Evolutionary conservation across 2,113 vertebrate species (phyloP).

Genomic region (Erinaceus europaeus): DNA sequence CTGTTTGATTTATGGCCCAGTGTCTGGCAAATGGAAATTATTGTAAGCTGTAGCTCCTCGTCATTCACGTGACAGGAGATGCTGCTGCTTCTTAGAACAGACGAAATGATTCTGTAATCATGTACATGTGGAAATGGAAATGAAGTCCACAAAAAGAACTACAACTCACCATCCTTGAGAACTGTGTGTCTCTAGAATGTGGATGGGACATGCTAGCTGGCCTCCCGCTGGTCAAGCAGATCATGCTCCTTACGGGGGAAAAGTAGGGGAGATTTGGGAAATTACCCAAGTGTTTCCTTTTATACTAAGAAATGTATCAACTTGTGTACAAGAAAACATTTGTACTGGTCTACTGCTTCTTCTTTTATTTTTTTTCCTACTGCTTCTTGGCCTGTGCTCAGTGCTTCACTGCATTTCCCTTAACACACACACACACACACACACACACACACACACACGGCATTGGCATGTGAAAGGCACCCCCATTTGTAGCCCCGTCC

Average conservation of each 20-base stretch:
- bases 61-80: background rate
- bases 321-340: background rate
- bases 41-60: slow-evolving; percentile 19
- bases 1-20: background rate
- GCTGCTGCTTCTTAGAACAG: background rate
- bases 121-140: slow-evolving; percentile 4
- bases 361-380: background rate
- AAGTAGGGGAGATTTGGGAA: background rate
- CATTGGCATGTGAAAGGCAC: background rate
- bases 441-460: background rate
- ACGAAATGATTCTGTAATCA: slow-evolving; percentile 21
- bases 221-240: background rate
- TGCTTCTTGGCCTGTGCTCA: no score
- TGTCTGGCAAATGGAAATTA: background rate
- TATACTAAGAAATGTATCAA: background rate
- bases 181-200: background rate
- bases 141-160: background rate
- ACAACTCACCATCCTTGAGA: background rate
- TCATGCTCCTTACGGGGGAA: background rate
- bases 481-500: background rate
- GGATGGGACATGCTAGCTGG: background rate
- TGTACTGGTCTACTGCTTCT: background rate
- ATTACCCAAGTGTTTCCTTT: background rate
- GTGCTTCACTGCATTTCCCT: background rate
- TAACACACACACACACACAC: background rate